Evolutionary conservation across 2,888 invertebrate genomes (phyloP).

Genomic region (Synergus umbraculus): DNA sequence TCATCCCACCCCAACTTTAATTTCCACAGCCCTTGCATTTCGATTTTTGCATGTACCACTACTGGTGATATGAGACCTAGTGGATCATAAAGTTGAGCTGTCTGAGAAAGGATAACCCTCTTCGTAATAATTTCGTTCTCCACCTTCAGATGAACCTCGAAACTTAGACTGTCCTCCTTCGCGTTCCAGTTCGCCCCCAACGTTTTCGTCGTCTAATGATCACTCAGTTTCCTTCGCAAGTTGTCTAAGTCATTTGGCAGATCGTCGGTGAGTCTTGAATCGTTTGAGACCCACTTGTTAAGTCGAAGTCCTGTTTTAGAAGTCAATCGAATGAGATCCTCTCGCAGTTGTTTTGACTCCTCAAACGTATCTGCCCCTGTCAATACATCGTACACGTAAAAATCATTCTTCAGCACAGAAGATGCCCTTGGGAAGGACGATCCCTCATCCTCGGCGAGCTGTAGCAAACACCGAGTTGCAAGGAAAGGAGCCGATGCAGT

Average conservation of each 20-base stretch:
- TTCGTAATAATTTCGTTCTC: neutral
- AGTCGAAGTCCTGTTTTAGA: neutral
- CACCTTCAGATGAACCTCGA: neutral
- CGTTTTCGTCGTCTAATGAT: slow-evolving; percentile 1
- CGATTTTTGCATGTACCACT: slow-evolving; percentile 54
- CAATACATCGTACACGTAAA: neutral
- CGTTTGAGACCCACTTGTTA: neutral
- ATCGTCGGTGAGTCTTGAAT: neutral
- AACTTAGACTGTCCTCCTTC: neutral
- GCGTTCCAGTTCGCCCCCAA: neutral
- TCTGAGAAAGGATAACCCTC: slow-evolving; percentile 52
- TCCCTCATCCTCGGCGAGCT: slow-evolving; percentile 8
- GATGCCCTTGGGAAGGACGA: neutral
- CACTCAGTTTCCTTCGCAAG: neutral
- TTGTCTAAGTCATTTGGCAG: neutral
- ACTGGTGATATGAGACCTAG: slow-evolving; percentile 55
- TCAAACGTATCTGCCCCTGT: slow-evolving; percentile 23
- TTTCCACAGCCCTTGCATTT: slow-evolving; percentile 56
- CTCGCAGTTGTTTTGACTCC: neutral
- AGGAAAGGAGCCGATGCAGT: slow-evolving; percentile 48
- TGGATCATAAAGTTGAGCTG: slow-evolving; percentile 56
- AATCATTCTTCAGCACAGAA: neutral
- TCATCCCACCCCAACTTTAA: slow-evolving; percentile 45
- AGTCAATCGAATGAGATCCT: neutral
- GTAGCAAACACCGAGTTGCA: neutral